These are phyloP conservation scores for Frankliniella fusca DNA, from an alignment of 2,888 invertebrate genomes.

Conservation along the genomic window DNA sequence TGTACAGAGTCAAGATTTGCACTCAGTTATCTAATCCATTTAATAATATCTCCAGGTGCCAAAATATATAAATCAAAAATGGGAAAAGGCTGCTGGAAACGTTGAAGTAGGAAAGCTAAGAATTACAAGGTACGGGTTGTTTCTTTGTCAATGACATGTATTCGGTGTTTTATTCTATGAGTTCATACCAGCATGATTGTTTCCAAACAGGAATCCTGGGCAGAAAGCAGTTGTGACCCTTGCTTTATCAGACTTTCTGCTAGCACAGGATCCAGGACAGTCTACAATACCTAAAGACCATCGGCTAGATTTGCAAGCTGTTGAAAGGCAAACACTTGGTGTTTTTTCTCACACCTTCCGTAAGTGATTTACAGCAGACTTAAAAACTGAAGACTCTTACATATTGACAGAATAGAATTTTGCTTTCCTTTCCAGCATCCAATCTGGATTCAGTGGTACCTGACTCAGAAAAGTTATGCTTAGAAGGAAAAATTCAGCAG, in stretches of 20 bases:
- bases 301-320: slow-evolving; percentile 83
- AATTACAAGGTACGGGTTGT: slow-evolving; percentile 63
- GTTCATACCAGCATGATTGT: not conserved
- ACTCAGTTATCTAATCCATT: not conserved
- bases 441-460: slow-evolving; percentile 63
- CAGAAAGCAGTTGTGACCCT: slow-evolving; percentile 85
- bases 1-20: too few relatives aligned
- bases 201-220: slow-evolving; percentile 55
- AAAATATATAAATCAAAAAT: slow-evolving; percentile 91
- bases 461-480: slow-evolving; percentile 75
- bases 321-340: slow-evolving; percentile 85
- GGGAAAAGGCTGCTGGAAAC: slow-evolving; percentile 88
- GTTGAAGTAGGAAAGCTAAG: slow-evolving; percentile 90
- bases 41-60: slow-evolving; percentile 55
- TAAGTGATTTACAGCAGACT: slow-evolving; percentile 49
- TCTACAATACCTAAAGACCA: slow-evolving; percentile 87
- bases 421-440: slow-evolving; percentile 50
- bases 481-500: slow-evolving; percentile 93
- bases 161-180: not conserved
- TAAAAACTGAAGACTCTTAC: not conserved
- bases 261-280: slow-evolving; percentile 62
- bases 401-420: not conserved
- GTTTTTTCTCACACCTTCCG: slow-evolving; percentile 83
- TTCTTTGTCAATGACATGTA: not conserved
- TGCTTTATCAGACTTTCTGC: slow-evolving; percentile 72